Conservation (phyloP, 2,113 vertebrate genomes). For the Anarrhichthys ocellatus region DNA sequence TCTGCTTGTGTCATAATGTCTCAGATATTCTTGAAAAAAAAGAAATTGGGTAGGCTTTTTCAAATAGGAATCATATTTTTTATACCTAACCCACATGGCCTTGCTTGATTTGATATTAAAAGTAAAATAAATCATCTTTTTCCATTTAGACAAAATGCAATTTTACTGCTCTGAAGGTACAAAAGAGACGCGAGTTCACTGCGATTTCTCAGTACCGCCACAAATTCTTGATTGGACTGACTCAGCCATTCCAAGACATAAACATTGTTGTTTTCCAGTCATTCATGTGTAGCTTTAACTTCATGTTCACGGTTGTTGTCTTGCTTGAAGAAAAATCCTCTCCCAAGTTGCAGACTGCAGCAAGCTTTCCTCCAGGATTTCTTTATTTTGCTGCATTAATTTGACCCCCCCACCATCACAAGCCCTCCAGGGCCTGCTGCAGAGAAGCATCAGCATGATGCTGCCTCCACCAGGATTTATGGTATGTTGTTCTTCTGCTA, state of each 20-base stretch:
- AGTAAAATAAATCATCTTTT: constrained; percentile 31
- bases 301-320: constrained; percentile 8
- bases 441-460: constrained; percentile 29
- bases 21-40: constrained; percentile 2
- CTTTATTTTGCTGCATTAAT: constrained; percentile 23
- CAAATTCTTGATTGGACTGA: constrained; percentile 8
- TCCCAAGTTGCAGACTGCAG: constrained; percentile 23
- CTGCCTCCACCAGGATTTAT: constrained; percentile 14
- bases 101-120: constrained; percentile 20
- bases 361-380: constrained; percentile 32
- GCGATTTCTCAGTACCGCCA: background rate
- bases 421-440: constrained; percentile 15
- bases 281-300: background rate
- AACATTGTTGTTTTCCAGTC: background rate
- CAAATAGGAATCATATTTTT: background rate
- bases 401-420: constrained; percentile 29
- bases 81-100: background rate
- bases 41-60: background rate
- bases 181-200: background rate
- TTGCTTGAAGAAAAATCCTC: background rate
- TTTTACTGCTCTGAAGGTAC: background rate
- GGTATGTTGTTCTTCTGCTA: constrained; percentile 16
- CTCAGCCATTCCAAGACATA: background rate
- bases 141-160: background rate
- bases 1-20: background rate